A percentile compares a stretch with the other conserved stretches of the same genome.
phyloP scores from a whole-genome alignment of 2,888 invertebrate genomes.

The Strigamia transsilvanica region DNA sequence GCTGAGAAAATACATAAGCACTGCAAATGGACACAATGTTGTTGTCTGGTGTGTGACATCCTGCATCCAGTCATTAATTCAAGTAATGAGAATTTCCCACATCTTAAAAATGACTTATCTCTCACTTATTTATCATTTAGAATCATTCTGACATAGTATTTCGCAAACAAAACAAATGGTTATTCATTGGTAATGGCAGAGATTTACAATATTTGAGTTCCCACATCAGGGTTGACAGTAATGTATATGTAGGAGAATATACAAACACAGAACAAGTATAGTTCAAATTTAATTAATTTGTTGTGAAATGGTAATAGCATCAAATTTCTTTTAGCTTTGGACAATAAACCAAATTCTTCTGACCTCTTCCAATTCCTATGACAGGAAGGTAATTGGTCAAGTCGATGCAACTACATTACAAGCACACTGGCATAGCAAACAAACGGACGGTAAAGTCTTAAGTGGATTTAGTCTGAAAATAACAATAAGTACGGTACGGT shows the following conservation, averaged over 20 bases:
- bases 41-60: neutral
- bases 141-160: neutral
- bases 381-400: neutral
- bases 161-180: neutral
- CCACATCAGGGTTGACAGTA: neutral
- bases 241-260: neutral
- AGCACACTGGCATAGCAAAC: neutral
- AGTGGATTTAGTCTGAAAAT: neutral
- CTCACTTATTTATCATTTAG: too few relatives aligned
- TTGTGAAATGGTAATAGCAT: too few relatives aligned
- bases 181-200: neutral
- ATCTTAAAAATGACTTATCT: neutral
- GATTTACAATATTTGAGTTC: neutral
- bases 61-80: neutral
- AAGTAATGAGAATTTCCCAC: neutral
- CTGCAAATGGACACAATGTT: neutral
- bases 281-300: neutral
- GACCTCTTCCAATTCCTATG: neutral
- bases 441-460: neutral
- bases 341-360: neutral
- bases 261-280: neutral
- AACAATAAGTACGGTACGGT: neutral
- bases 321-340: neutral
- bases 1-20: neutral
- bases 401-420: neutral